Conservation (phyloP, 2,113 vertebrate genomes). For the Machaerirhynchus nigripectus region DNA sequence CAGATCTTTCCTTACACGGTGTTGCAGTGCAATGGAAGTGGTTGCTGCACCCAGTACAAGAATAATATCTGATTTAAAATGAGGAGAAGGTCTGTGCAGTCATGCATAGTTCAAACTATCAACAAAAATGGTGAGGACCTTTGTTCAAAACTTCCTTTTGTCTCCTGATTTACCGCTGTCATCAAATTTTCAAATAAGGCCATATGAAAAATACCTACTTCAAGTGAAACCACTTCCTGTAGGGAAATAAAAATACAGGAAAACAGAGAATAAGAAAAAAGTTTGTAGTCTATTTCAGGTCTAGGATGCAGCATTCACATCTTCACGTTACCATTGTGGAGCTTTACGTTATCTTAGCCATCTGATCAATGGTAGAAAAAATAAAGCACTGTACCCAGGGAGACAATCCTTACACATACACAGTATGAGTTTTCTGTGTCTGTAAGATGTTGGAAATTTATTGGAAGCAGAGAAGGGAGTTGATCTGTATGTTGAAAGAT, state of each 20-base stretch:
- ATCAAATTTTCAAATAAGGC: conserved; percentile 8
- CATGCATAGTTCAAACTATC: neutral
- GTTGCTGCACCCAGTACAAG: neutral
- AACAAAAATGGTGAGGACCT: neutral
- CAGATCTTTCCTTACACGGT: neutral
- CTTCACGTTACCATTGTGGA: neutral
- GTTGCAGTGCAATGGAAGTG: neutral
- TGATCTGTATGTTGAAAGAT: neutral
- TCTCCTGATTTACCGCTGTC: neutral
- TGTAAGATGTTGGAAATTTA: neutral
- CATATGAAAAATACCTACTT: neutral
- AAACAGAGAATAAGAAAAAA: neutral
- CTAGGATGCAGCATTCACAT: neutral
- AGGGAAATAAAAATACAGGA: neutral
- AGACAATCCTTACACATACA: neutral
- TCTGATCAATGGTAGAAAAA: neutral
- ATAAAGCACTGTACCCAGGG: neutral
- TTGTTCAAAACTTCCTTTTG: conserved; percentile 6
- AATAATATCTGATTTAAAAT: neutral
- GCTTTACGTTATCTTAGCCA: neutral
- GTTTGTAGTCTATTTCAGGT: neutral
- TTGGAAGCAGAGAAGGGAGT: neutral
- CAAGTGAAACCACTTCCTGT: conserved; percentile 34
- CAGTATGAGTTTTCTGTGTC: neutral
- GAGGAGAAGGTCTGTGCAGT: neutral